Evolutionary conservation across 2,113 vertebrate genomes (phyloP), one percentile per base, ranked within the genome.

Genomic region (Nestor notabilis): DNA sequence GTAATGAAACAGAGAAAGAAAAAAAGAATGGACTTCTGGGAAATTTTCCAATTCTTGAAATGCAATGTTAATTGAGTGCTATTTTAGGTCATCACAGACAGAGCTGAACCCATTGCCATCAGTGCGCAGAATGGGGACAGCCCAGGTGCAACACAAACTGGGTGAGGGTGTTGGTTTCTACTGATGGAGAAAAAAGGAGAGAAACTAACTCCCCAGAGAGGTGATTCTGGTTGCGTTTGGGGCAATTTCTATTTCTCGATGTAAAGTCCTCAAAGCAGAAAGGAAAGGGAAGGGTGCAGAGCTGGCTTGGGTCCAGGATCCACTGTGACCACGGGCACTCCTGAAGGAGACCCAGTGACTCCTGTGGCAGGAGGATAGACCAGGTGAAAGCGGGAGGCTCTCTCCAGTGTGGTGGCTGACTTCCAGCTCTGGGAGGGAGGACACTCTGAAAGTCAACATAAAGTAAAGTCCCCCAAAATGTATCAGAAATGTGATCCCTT

Each of bases 11-110:
- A 98, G 98, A 97, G 98, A 98, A 98, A 96, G 97, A 95, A 96
- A 95, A 95, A 98, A 98, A 98, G 98, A 98, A 98, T 98, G 98
- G 98, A 98, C 98, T 98, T 98, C 98, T 98, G 98, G 98, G 98
- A 98, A 98, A 98, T 98, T 98, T 98, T 98, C 98, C 98, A 98
- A 98, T 98, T 98, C 98, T 98, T 98, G 98, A 98, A 98, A 98
- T 98, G 98, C 98, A 98, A 98, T 98, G 98, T 98, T 98, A 98
- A 98, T 98, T 98, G 98, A 98, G 97, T 98, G 98, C 97, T 98
- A 98, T 98, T 98, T 98, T 98, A 98, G 98, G 98, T 93, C 96
- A 95, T 89, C 92, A 93, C 93, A 97, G 97, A 97, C 87, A 98
- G 98, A 97, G 90, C 92, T 94, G 97, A 97, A 98, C 97, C 97